Base-by-base conservation (phyloP, 2,113 vertebrate genomes). In the Physeter macrocephalus region DNA sequence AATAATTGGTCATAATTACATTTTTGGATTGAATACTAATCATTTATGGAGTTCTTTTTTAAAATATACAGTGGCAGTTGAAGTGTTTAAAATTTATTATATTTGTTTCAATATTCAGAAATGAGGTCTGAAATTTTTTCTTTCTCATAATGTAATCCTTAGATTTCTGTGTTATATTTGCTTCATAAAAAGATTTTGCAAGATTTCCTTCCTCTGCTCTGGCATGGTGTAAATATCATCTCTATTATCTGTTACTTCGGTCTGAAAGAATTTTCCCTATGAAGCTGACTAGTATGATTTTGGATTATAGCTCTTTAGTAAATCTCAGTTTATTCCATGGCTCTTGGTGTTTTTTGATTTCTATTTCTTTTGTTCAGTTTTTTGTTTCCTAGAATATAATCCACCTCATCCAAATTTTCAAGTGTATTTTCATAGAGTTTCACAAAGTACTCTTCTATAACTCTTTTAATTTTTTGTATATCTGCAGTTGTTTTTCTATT, bases 111-210 rank as follows among this genome's bases (percentile, higher is more conserved):
- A 14, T 93, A 77, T 93, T 94, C 17, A 90, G 66, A 96, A 96
- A 69, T 66, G 20, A 93, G 59, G 6, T 54, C 69, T 90, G 25
- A 74, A 82, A 8, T 54, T 86, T 66, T 83, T 75, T 92, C 39
- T 75, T 94, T 84, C 77, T 89, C 27, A 29, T 84, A 75, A 83
- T 77, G 39, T 90, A 95, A 92, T 84, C 20, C 57, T 88, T 84
- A 94, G 64, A 71, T 74, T 95, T 78, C 75, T 86, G 46, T 80
- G 54, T 90, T 93, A 74, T 21, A 61, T 71, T 95, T 95, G 62
- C 84, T 93, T 97, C 91, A 92, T 87, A 59, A 90, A 95, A 90
- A 36, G 46, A 29, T 84, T 94, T 97, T 93, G 93, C 15, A 77
- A 95, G 14, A 95, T 96, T 95, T 95, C 71, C 71, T 94, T 96